Conservation (phyloP, 1,140 invertebrate species). For the Hypsibius dujardini region DNA sequence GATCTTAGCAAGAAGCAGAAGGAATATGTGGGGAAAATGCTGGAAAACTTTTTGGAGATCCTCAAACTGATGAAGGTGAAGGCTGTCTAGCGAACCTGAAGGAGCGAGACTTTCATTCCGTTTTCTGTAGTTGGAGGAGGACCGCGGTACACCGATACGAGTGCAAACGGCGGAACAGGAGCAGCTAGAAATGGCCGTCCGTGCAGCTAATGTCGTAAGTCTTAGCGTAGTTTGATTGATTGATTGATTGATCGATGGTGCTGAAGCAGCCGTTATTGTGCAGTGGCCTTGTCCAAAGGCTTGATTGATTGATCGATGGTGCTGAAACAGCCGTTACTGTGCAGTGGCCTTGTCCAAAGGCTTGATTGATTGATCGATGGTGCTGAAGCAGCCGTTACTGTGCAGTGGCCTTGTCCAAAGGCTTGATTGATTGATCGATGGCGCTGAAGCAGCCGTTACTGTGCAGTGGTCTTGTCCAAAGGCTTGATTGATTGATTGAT, state of each 20-base stretch:
- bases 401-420: too few species aligned
- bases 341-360: too few species aligned
- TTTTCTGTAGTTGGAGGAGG: not conserved
- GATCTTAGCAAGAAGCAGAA: conserved; percentile 12
- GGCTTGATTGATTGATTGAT: too few species aligned
- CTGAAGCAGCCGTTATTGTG: too few species aligned
- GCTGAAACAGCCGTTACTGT: too few species aligned
- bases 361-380: too few species aligned
- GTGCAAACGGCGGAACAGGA: conserved; percentile 11
- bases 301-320: too few species aligned
- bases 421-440: too few species aligned
- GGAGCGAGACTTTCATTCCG: not conserved
- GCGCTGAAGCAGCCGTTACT: too few species aligned
- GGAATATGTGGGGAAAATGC: not conserved
- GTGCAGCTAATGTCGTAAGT: not conserved
- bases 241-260: not conserved
- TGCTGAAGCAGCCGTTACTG: too few species aligned
- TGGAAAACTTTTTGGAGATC: not conserved
- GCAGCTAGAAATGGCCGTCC: not conserved
- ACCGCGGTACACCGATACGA: not conserved
- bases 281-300: too few species aligned
- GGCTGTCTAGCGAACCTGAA: not conserved
- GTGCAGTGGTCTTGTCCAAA: too few species aligned
- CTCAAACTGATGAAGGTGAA: not conserved
- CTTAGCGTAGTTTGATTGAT: not conserved